Percentiles rank a stretch among this genome's conserved stretches.
phyloP scores from a whole-genome alignment of 2,888 invertebrate genomes.

The Copidosoma aretas region DNA sequence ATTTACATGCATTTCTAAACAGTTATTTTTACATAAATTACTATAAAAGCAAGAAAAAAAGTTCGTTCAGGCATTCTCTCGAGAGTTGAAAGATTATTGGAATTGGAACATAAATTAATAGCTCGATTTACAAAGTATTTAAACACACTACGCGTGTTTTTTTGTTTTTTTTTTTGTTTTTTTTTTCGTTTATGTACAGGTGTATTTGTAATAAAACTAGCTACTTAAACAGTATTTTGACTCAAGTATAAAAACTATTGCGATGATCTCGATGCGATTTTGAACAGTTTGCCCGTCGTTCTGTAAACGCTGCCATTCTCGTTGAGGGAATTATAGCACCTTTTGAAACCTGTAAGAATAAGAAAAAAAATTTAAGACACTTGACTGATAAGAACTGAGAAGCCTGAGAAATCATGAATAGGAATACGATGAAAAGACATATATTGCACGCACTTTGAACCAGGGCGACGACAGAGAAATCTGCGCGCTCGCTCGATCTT shows the following conservation, averaged over 20 bases:
- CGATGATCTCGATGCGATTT: slow-evolving; percentile 58
- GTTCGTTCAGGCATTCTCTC: slow-evolving; percentile 15
- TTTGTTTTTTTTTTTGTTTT: slow-evolving; percentile 32
- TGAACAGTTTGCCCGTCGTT: slow-evolving; percentile 58
- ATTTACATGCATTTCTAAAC: slow-evolving; percentile 34
- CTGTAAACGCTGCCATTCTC: slow-evolving; percentile 59
- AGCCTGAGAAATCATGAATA: too few species aligned
- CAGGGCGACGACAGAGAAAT: slow-evolving; percentile 63
- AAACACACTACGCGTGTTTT: too few species aligned
- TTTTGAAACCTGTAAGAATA: slow-evolving; percentile 55
- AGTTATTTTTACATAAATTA: slow-evolving; percentile 30
- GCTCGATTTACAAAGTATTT: slow-evolving; percentile 40
- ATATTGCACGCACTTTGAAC: slow-evolving; percentile 57
- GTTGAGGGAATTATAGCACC: slow-evolving; percentile 59
- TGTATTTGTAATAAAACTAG: slow-evolving; percentile 27
- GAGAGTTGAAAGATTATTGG: slow-evolving; percentile 30
- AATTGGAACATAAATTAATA: slow-evolving; percentile 39
- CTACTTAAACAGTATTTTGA: slow-evolving; percentile 25
- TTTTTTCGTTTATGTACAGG: slow-evolving; percentile 36
- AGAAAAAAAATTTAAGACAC: too few species aligned
- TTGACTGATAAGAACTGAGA: too few species aligned
- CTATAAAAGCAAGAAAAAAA: slow-evolving; percentile 24
- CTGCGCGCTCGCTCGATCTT: slow-evolving; percentile 64
- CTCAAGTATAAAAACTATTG: slow-evolving; percentile 53
- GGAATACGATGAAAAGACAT: background rate